A percentile compares a stretch with the other conserved stretches of the same genome.
Evolutionary conservation across 1,140 invertebrate species (phyloP).

Genomic region (Trypoxylus dichotomus): DNA sequence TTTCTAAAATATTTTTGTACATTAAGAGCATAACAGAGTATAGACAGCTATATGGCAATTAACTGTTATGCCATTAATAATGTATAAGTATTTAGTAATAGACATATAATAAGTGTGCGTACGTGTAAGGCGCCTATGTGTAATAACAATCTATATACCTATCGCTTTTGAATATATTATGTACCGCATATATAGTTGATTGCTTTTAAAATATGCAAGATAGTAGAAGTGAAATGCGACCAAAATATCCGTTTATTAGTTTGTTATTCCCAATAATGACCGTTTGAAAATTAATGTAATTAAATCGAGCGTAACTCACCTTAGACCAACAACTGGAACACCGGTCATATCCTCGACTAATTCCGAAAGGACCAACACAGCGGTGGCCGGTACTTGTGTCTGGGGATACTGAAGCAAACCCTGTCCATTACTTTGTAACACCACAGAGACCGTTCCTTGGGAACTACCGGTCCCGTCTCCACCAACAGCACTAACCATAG

Average conservation of each 20-base stretch:
- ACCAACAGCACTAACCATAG: slow-evolving; percentile 43
- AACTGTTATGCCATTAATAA: slow-evolving; percentile 7
- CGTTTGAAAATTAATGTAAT: neutral
- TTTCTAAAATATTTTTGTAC: neutral
- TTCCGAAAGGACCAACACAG: slow-evolving; percentile 59
- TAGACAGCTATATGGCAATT: neutral
- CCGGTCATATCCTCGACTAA: slow-evolving; percentile 54
- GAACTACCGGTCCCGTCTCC: slow-evolving; percentile 50
- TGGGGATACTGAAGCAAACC: slow-evolving; percentile 52
- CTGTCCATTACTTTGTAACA: slow-evolving; percentile 50
- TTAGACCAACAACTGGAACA: slow-evolving; percentile 50
- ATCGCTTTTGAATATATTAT: neutral
- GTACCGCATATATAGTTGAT: neutral
- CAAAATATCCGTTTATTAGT: neutral
- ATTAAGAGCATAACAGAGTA: neutral
- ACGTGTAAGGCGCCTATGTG: neutral
- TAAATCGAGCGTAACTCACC: slow-evolving; percentile 40
- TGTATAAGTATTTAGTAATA: slow-evolving; percentile 14
- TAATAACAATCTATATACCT: neutral
- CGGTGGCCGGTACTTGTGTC: slow-evolving; percentile 51
- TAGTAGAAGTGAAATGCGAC: neutral
- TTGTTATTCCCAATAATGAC: neutral
- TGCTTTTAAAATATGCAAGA: neutral
- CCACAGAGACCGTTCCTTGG: slow-evolving; percentile 52
- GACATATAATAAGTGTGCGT: neutral